Percentiles rank a stretch among this genome's conserved stretches.
Evolutionary conservation across 2,888 invertebrate genomes (phyloP).

Genomic region (Embidobia sp.): DNA sequence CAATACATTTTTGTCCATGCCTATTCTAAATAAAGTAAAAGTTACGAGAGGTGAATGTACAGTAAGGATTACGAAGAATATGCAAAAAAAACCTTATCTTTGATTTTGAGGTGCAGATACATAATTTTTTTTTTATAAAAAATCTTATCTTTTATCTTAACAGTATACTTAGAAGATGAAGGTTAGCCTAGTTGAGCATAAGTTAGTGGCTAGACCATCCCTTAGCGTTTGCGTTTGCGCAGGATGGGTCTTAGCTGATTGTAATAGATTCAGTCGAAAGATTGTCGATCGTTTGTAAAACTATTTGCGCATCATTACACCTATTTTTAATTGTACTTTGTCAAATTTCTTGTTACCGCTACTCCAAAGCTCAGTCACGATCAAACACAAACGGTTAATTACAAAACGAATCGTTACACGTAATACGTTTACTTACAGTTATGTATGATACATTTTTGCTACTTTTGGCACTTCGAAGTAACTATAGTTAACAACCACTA

Average conservation of each 20-base stretch:
- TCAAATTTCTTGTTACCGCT: constrained; percentile 2
- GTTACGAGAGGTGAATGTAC: constrained; percentile 26
- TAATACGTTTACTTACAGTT: constrained; percentile 26
- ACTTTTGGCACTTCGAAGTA: constrained; percentile 56
- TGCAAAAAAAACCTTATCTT: constrained; percentile 1
- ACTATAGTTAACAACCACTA: constrained; percentile 43
- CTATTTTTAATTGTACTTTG: constrained; percentile 46
- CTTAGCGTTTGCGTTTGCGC: constrained; percentile 47
- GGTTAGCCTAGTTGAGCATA: constrained; percentile 80
- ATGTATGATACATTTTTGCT: constrained; percentile 15
- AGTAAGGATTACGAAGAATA: constrained; percentile 22
- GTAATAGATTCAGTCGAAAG: constrained; percentile 70
- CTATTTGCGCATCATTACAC: constrained; percentile 9
- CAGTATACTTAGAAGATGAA: constrained; percentile 74
- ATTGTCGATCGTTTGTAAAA: constrained; percentile 46
- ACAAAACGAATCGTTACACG: constrained; percentile 9
- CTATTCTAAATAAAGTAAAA: constrained; percentile 20
- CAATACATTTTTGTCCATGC: constrained; percentile 1
- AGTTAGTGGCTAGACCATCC: constrained; percentile 79
- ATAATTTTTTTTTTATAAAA: constrained; percentile 34
- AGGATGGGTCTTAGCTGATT: constrained; percentile 79
- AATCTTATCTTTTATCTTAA: constrained; percentile 61
- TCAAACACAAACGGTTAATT: not conserved
- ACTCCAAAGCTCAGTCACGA: not conserved
- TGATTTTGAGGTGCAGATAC: constrained; percentile 31